Evolutionary conservation across 1,140 invertebrate species (phyloP), one percentile per base, ranked within the genome.

Genomic region (Drosophila lini): DNA sequence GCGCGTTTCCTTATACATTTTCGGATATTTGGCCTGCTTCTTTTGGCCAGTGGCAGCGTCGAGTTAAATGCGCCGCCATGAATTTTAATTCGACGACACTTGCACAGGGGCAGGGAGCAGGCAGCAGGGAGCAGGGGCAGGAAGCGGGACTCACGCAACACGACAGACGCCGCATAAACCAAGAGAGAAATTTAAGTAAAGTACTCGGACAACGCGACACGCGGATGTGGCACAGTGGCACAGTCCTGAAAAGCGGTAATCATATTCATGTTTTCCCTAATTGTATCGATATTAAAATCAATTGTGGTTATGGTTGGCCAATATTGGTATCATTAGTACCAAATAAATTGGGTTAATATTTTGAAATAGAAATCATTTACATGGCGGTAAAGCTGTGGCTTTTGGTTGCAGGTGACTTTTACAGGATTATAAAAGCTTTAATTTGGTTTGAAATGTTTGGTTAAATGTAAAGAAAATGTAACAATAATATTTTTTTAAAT

Each of bases 1-100:
- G 63, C 47, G 74, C 53, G 45, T 55, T 71, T 53, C 57, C 40
- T 71, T 47, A 42, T 52, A 40, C 16, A 58, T 59, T 75, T 69
- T 62, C 50, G 41, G 59, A 38, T 55, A 45, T 67, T 58, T 28
- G 63, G 16, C 60, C 36, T 53, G 47, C 42, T 76, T 63, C 25
- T 65, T 85, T 85, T 74, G 73, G 81, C 50, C 52, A n/a, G 69
- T 40, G 41, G 45, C 79, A 70, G 60, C 45, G 69, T 67, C 82
- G 73, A 86, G 83, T 88, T 88, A 82, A 88, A 88, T 77, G 69
- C 83, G 83, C 84, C 77, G 83, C 83, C 77, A 88, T 88, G 83
- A 88, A 88, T 88, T 88, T 88, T 88, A 88, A 88, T 88, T 88
- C 83, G 83, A 88, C 84, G 80, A 83, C 84, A 88, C 83, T 88